Evolutionary conservation across 2,888 invertebrate species (phyloP).

Genomic region (Brenthis daphne): DNA sequence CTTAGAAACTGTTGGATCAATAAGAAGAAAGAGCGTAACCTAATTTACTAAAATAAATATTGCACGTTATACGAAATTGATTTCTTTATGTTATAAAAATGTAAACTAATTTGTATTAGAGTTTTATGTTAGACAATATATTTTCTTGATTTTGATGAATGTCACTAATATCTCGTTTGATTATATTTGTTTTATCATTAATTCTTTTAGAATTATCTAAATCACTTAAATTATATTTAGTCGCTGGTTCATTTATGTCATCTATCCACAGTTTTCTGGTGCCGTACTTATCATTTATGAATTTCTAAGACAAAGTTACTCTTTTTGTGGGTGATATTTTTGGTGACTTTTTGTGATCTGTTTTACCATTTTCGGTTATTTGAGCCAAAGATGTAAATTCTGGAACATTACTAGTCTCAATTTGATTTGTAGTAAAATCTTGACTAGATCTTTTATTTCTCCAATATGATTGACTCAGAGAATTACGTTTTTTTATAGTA

Average conservation of each 20-base stretch:
- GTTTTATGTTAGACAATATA: slow-evolving; percentile 53
- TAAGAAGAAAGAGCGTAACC: slow-evolving; percentile 14
- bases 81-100: slow-evolving; percentile 3
- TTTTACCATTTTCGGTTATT: slow-evolving; percentile 63
- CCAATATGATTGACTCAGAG: slow-evolving; percentile 78
- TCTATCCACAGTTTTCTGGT: slow-evolving; percentile 76
- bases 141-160: slow-evolving; percentile 61
- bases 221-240: slow-evolving; percentile 59
- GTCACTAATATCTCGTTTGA: slow-evolving; percentile 54
- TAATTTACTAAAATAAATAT: slow-evolving; percentile 10
- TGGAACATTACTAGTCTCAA: slow-evolving; percentile 69
- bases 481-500: slow-evolving; percentile 69
- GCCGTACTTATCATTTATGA: slow-evolving; percentile 80
- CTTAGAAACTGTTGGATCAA: slow-evolving; percentile 33
- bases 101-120: slow-evolving; percentile 40
- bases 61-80: slow-evolving; percentile 4
- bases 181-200: slow-evolving; percentile 61
- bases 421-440: slow-evolving; percentile 63
- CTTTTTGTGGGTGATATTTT: slow-evolving; percentile 65
- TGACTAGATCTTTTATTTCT: slow-evolving; percentile 71
- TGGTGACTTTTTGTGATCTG: slow-evolving; percentile 65
- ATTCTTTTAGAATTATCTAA: slow-evolving; percentile 66
- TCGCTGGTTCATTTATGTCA: slow-evolving; percentile 61
- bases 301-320: slow-evolving; percentile 77
- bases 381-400: slow-evolving; percentile 78